Base-by-base conservation (phyloP, 2,888 invertebrate genomes). In the Tromatobia lineatoria region DNA sequence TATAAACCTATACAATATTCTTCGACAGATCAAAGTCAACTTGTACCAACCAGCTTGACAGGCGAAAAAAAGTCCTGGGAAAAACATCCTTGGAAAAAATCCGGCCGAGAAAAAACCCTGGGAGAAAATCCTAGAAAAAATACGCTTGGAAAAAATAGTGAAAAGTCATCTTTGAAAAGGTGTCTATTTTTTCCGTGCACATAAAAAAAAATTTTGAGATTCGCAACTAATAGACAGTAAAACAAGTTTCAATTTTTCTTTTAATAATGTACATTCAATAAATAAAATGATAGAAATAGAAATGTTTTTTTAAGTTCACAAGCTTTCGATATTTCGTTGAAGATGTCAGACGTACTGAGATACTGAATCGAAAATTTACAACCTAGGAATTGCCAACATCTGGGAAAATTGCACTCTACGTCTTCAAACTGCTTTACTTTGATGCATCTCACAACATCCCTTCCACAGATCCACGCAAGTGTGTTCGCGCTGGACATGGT, bases 401-500 rank as follows among this genome's bases (percentile, higher is more conserved):
- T 18, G 38, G 38, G 42, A 13, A 64, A 38, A 64, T 64, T 64
- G 64, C 38, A 18, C 38, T 38, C 34, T 38, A 42, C 18, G 20
- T 42, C 38, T 6, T 18, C 57, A 13, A 15, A 3, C 57, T 61
- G 18, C 18, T n/a, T 2, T 34, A 34, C 61, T 61, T 61, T 61
- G 54, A 54, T 23, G 11, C 54, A 54, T 23, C 11, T 23, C 23
- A 11, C 54, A 23, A 11, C 54, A 54, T 54, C 23, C 20, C 23
- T 20, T 25, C 34, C 42, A 38, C 38, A 61, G 50, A 70, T 25
- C 38, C 61, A 42, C 42, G 34, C 47, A 47, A 50, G 67, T 52
- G 29, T 29, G 52, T 25, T 34, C 78, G 25, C 34, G 75, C 25
- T 61, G 74, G 61, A 71, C 78, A 71, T 70, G 38, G 77, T 77